These are phyloP conservation scores for Diadromus collaris DNA, from an alignment of 2,888 invertebrate genomes.

Conservation along the genomic window DNA sequence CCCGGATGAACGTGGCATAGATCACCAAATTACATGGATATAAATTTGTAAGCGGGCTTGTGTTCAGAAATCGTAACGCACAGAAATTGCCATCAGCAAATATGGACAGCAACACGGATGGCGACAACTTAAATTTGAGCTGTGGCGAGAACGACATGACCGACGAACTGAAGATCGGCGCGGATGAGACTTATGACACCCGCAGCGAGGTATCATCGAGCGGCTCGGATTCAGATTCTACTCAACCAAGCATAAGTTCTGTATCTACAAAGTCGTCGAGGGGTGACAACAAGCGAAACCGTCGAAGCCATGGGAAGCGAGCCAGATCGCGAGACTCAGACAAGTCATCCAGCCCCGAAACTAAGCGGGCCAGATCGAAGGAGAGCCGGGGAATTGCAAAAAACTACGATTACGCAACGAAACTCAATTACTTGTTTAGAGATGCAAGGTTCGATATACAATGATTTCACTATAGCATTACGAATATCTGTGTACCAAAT, in stretches of 20 bases:
- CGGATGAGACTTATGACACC: constrained; percentile 89
- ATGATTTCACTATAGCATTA: constrained; percentile 36
- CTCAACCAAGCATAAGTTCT: constrained; percentile 89
- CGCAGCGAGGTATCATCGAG: constrained; percentile 94
- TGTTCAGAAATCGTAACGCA: neutral
- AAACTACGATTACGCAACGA: constrained; percentile 92
- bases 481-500: constrained; percentile 12
- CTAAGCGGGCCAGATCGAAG: constrained; percentile 78
- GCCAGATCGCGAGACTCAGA: constrained; percentile 74
- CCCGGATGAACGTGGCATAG: constrained; percentile 51
- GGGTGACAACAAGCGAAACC: constrained; percentile 77
- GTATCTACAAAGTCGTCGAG: constrained; percentile 86
- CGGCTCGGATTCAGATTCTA: constrained; percentile 84
- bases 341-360: constrained; percentile 77
- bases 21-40: constrained; percentile 41
- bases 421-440: constrained; percentile 96
- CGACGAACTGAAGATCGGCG: constrained; percentile 90
- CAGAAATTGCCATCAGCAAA: constrained; percentile 6
- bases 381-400: constrained; percentile 81
- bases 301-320: constrained; percentile 75
- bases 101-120: constrained; percentile 71
- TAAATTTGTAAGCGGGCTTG: constrained; percentile 47
- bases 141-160: constrained; percentile 84
- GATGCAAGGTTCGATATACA: constrained; percentile 85
- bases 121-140: constrained; percentile 77